Percentiles rank a stretch among this genome's conserved stretches.
Conservation (phyloP, 2,888 invertebrate species). For the Zonitis immaculata region DNA sequence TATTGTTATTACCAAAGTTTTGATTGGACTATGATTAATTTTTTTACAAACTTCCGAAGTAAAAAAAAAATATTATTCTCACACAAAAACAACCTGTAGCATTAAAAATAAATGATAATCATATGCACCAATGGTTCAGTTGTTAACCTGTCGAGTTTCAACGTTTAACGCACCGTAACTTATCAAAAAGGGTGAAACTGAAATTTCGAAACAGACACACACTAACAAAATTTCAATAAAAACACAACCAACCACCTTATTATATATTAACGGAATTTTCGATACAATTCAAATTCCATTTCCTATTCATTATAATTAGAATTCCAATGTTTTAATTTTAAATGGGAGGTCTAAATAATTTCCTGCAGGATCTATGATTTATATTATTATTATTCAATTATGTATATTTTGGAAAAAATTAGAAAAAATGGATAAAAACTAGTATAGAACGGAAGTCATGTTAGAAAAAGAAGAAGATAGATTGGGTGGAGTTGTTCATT, state of each 20-base stretch:
- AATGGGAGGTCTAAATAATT: background rate
- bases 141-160: slow-evolving; percentile 29
- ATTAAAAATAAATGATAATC: slow-evolving; percentile 27
- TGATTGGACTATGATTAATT: background rate
- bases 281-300: too few species aligned
- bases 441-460: slow-evolving; percentile 34
- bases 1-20: slow-evolving; percentile 8
- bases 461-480: slow-evolving; percentile 14
- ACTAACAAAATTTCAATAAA: background rate
- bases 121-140: slow-evolving; percentile 30
- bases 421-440: slow-evolving; percentile 13
- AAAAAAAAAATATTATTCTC: background rate
- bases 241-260: background rate
- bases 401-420: too few species aligned
- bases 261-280: too few species aligned
- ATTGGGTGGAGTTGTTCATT: slow-evolving; percentile 35
- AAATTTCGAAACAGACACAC: slow-evolving; percentile 10
- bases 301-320: too few species aligned
- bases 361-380: too few species aligned
- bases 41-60: background rate
- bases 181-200: slow-evolving; percentile 29
- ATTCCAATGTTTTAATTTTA: too few species aligned
- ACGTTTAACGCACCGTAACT: slow-evolving; percentile 35
- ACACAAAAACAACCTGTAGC: slow-evolving; percentile 24
- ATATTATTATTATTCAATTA: too few species aligned